These are phyloP conservation scores for Cosmia trapezina DNA, from an alignment of 2,888 invertebrate genomes.

Conservation along the genomic window DNA sequence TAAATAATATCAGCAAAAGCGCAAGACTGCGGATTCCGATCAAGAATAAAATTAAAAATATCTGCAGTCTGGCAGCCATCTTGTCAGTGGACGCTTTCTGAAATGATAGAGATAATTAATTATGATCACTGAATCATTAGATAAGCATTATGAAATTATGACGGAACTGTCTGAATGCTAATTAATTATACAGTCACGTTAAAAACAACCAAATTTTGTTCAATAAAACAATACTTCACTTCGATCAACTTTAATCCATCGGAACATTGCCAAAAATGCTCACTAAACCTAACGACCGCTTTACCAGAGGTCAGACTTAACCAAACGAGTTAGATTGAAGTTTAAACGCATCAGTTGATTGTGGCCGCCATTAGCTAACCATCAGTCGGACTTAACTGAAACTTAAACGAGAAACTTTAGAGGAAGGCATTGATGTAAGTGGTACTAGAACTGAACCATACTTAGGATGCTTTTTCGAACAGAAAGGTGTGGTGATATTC, in stretches of 20 bases:
- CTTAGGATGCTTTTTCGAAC: too few relatives aligned
- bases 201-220: not conserved
- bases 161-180: not conserved
- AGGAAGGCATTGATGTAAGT: constrained; percentile 27
- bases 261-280: constrained; percentile 10
- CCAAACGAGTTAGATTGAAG: constrained; percentile 63
- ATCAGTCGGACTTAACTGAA: constrained; percentile 70
- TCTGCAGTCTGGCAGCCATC: not conserved
- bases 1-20: not conserved
- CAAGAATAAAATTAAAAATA: not conserved
- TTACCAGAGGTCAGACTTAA: constrained; percentile 51
- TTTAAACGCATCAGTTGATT: constrained; percentile 73
- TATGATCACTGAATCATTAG: not conserved
- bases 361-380: constrained; percentile 70
- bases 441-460: constrained; percentile 15
- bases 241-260: not conserved
- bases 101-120: not conserved
- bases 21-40: not conserved
- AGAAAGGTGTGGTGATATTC: not conserved
- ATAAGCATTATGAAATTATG: too few relatives aligned
- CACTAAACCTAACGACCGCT: constrained; percentile 13
- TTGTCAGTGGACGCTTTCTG: not conserved
- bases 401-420: constrained; percentile 61
- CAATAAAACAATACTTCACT: not conserved
- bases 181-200: too few relatives aligned